These are phyloP conservation scores for Fringilla coelebs DNA, from an alignment of 2,797 vertebrate species.

Conservation along the genomic window DNA sequence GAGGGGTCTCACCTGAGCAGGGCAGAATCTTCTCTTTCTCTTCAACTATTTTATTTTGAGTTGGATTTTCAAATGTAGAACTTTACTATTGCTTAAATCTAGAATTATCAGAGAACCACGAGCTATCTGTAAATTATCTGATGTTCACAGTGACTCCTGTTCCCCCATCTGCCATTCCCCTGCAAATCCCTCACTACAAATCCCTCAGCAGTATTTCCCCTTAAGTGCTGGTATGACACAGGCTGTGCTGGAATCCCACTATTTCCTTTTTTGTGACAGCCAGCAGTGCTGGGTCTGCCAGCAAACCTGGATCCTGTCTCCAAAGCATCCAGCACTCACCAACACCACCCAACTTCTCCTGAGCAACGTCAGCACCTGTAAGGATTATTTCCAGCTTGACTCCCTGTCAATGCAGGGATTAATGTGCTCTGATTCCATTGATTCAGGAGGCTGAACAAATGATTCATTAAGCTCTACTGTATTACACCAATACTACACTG, in stretches of 20 bases:
- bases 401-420: no score
- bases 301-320: not conserved
- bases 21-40: not conserved
- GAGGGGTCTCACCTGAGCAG: not conserved
- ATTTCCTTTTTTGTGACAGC: not conserved
- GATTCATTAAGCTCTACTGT: no score
- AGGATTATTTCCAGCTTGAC: not conserved
- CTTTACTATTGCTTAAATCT: not conserved
- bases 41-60: not conserved
- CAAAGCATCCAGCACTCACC: not conserved
- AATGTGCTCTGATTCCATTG: no score
- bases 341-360: not conserved
- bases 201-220: not conserved
- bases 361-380: accelerated
- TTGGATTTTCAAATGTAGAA: not conserved
- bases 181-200: not conserved
- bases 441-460: no score
- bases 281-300: not conserved
- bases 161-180: not conserved
- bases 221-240: not conserved
- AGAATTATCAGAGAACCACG: not conserved
- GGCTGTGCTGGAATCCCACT: not conserved
- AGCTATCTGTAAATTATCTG: not conserved
- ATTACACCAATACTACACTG: no score
- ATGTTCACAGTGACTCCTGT: not conserved